A percentile compares a stretch with the other conserved stretches of the same genome.
phyloP scores from a whole-genome alignment of 1,140 invertebrate genomes.

The Cydia strobilella region DNA sequence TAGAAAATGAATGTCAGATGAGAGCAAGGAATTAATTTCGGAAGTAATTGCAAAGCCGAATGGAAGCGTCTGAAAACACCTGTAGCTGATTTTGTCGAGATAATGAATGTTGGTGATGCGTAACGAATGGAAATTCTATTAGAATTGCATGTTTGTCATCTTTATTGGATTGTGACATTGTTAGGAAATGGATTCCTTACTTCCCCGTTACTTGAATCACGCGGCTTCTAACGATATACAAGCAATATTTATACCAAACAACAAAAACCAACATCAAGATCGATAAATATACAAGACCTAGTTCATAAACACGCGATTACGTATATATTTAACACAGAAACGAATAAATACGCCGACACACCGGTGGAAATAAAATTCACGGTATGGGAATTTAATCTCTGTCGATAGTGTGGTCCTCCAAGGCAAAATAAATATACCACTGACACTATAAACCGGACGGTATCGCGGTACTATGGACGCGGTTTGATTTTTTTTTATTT shows the following conservation, averaged over 20 bases:
- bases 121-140: too few relatives aligned
- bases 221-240: neutral
- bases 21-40: neutral
- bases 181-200: too few relatives aligned
- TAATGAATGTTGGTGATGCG: slow-evolving; percentile 1
- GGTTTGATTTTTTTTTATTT: slow-evolving; percentile 48
- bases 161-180: too few relatives aligned
- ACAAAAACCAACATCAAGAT: slow-evolving; percentile 42
- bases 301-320: slow-evolving; percentile 48
- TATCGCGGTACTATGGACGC: slow-evolving; percentile 37
- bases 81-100: slow-evolving; percentile 20
- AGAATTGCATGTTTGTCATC: too few relatives aligned
- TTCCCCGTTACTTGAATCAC: neutral
- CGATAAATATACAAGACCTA: slow-evolving; percentile 48
- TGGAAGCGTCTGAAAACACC: neutral
- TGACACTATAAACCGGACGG: slow-evolving; percentile 44
- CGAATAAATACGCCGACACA: slow-evolving; percentile 15
- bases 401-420: slow-evolving; percentile 42
- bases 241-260: neutral
- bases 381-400: slow-evolving; percentile 1
- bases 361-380: neutral
- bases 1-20: slow-evolving; percentile 1
- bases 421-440: slow-evolving; percentile 38
- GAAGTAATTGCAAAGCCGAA: neutral
- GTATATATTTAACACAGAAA: slow-evolving; percentile 40